Conservation (phyloP, 2,888 invertebrate species). For the Dolichopus griseipennis region DNA sequence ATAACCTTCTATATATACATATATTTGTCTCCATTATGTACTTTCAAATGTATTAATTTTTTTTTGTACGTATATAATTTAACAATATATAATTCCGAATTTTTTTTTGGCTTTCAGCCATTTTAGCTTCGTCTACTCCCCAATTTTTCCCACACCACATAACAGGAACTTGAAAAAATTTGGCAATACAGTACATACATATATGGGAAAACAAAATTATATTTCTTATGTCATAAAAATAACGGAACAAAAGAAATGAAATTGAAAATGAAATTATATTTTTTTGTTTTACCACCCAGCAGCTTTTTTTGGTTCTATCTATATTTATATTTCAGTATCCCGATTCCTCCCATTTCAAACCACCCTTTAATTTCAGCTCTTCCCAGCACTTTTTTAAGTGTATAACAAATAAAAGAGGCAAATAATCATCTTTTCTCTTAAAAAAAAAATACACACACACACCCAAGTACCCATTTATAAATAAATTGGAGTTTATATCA, state of each 20-base stretch:
- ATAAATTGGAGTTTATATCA: too few species aligned
- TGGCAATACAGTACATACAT: too few species aligned
- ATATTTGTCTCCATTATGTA: too few species aligned
- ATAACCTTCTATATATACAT: too few species aligned
- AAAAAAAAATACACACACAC: too few species aligned
- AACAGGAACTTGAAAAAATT: too few species aligned
- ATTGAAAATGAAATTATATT: not conserved
- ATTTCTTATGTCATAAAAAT: conserved; percentile 1
- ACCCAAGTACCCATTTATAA: too few species aligned
- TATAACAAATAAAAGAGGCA: not conserved
- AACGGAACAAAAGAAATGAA: conserved; percentile 4
- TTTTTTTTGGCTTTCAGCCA: conserved; percentile 4
- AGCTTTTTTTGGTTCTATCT: not conserved
- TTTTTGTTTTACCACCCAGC: not conserved
- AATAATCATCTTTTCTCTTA: not conserved
- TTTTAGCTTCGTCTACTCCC: not conserved
- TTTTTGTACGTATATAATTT: not conserved
- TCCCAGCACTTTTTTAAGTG: not conserved
- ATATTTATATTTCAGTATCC: not conserved
- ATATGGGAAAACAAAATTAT: not conserved
- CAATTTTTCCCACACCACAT: too few species aligned
- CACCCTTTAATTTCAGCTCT: not conserved
- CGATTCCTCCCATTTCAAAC: not conserved
- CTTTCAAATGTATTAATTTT: too few species aligned
- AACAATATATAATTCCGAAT: not conserved